phyloP scores from a whole-genome alignment of 1,140 invertebrate genomes.

The Penaeus japonicus region DNA sequence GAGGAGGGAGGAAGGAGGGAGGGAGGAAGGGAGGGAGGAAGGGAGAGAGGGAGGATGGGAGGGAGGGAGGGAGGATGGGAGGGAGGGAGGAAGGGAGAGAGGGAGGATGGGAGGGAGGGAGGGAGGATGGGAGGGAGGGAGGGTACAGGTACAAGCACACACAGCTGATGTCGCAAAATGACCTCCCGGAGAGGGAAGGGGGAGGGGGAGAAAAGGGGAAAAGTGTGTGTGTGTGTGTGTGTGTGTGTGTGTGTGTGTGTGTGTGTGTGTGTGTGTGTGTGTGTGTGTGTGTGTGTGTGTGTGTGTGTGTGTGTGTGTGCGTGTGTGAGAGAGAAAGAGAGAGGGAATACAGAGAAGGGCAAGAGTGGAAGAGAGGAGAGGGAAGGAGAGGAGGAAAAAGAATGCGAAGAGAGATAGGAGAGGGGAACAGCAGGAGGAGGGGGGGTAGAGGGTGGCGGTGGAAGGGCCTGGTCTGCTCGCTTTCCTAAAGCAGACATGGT shows the following conservation, averaged over 20 bases:
- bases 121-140: too few relatives aligned
- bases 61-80: not conserved
- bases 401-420: not conserved
- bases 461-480: not conserved
- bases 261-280: not conserved
- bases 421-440: too few relatives aligned
- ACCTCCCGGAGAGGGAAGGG: not conserved
- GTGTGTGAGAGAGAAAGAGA: not conserved
- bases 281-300: not conserved
- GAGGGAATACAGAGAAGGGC: not conserved
- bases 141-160: too few relatives aligned
- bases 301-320: conserved; percentile 13
- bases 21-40: not conserved
- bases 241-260: not conserved
- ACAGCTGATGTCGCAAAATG: too few relatives aligned
- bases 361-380: too few relatives aligned
- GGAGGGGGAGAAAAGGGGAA: not conserved
- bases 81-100: not conserved
- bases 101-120: too few relatives aligned
- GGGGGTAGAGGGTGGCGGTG: not conserved
- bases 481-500: too few relatives aligned
- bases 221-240: not conserved
- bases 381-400: not conserved
- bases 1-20: not conserved
- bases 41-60: not conserved